Evolutionary conservation across 2,113 vertebrate species (phyloP), one percentile per base, ranked within the genome.

Genomic region (Otis tarda): DNA sequence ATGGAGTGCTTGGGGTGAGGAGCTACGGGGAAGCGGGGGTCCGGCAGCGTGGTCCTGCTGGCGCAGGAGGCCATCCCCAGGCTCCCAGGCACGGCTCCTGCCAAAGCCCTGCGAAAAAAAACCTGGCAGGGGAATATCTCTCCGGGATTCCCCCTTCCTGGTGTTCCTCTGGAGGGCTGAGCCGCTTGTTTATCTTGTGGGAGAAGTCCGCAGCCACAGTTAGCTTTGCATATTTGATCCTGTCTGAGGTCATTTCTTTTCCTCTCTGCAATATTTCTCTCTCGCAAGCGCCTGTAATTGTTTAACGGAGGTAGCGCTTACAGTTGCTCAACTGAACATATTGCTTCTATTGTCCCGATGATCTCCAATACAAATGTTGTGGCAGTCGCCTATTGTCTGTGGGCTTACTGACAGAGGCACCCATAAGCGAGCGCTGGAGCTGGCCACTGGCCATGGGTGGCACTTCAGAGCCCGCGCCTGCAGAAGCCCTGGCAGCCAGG

Each of bases 191-290:
- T 96, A 83, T 60, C 90, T 95, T 94, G 85, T 92, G 95, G 95
- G 95, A 96, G 96, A 96, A 91, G 94, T 91, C 93, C 24, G 4
- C 37, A 56, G 83, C 77, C 67, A 75, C 37, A 67, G 94, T 90
- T 89, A 93, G 87, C 65, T 94, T 89, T 94, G 89, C n/a, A 5
- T 97, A 90, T 97, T 97, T 93, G 94, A 97, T 95, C 91, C 86
- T 87, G 92, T 94, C 80, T 97, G 96, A 97, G 91, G 96, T 97
- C 3, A 96, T 78, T 94, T 86, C 89, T 92, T 63, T 71, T 91
- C 87, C 91, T 96, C 93, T 87, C 89, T 77, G 65, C 56, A 78
- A 30, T 86, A 90, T 77, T 95, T 74, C 84, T 83, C 84, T 83
- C 31, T 30, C 69, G 60, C 61, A 53, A 79, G 75, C 0, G 0